phyloP scores from a whole-genome alignment of 2,888 invertebrate genomes.

The Platynereis dumerilii region DNA sequence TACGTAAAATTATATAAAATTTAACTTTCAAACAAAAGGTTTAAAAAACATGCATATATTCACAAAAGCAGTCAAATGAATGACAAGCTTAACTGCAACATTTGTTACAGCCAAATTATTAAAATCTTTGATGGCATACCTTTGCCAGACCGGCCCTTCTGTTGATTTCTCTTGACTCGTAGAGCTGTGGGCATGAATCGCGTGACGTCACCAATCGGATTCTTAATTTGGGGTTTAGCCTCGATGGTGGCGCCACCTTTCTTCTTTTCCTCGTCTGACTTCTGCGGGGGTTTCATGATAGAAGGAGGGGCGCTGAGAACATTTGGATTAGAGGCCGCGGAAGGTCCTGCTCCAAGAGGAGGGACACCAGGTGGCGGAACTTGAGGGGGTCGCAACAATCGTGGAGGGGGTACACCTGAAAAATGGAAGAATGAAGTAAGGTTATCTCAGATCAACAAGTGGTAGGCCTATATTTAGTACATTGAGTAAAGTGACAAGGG shows the following conservation, averaged over 20 bases:
- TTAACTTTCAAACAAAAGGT: too few relatives aligned
- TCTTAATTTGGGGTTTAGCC: constrained; percentile 91
- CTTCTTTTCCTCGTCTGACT: constrained; percentile 47
- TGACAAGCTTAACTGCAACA: too few relatives aligned
- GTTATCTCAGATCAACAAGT: too few relatives aligned
- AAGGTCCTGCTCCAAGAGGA: constrained; percentile 33
- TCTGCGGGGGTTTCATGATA: constrained; percentile 72
- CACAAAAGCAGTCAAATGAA: too few relatives aligned
- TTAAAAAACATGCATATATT: too few relatives aligned
- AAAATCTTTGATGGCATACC: too few relatives aligned
- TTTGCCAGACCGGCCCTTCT: too few relatives aligned
- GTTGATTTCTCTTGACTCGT: constrained; percentile 73
- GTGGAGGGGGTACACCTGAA: constrained; percentile 60
- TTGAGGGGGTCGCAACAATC: constrained; percentile 19
- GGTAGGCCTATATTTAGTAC: too few relatives aligned
- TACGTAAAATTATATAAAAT: too few relatives aligned
- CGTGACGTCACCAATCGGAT: constrained; percentile 78
- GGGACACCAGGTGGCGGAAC: constrained; percentile 46
- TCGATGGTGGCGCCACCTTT: constrained; percentile 78
- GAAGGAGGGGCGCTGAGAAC: constrained; percentile 84
- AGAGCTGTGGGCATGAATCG: constrained; percentile 92
- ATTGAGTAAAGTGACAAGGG: too few relatives aligned
- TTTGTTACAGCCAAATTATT: too few relatives aligned
- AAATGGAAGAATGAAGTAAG: too few relatives aligned
- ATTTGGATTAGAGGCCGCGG: constrained; percentile 67